Evolutionary conservation across 2,888 invertebrate species (phyloP).

Genomic region (Autographa gamma): DNA sequence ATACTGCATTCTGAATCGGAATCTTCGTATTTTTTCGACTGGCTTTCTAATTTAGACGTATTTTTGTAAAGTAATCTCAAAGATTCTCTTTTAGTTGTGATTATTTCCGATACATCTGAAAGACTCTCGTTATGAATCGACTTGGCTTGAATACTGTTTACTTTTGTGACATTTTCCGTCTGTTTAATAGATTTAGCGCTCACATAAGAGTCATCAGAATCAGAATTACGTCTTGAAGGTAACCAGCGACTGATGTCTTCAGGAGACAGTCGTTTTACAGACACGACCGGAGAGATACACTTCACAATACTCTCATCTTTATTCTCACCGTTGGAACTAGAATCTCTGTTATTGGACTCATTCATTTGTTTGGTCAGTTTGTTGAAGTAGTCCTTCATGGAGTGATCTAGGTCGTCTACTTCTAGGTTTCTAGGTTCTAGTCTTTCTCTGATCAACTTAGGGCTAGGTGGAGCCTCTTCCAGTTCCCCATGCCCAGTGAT

Average conservation of each 20-base stretch:
- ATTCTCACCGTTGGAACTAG: slow-evolving; percentile 25
- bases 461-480: slow-evolving; percentile 72
- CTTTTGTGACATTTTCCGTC: background rate
- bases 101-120: slow-evolving; percentile 23
- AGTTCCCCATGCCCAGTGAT: slow-evolving; percentile 76
- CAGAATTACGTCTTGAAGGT: slow-evolving; percentile 59
- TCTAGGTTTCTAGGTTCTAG: slow-evolving; percentile 69
- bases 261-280: slow-evolving; percentile 58
- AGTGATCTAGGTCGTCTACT: slow-evolving; percentile 64
- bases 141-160: slow-evolving; percentile 7
- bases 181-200: slow-evolving; percentile 23
- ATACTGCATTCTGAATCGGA: slow-evolving; percentile 23
- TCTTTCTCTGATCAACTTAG: slow-evolving; percentile 58
- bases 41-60: slow-evolving; percentile 12
- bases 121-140: slow-evolving; percentile 4
- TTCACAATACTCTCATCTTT: slow-evolving; percentile 23
- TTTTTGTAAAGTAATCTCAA: slow-evolving; percentile 21
- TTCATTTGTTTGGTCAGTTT: slow-evolving; percentile 66
- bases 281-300: slow-evolving; percentile 59
- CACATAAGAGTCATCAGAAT: slow-evolving; percentile 28
- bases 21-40: background rate
- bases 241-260: slow-evolving; percentile 66
- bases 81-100: slow-evolving; percentile 21
- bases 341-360: slow-evolving; percentile 23
- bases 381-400: slow-evolving; percentile 68